phyloP scores from a whole-genome alignment of 2,797 vertebrate species.

The Geotria australis region DNA sequence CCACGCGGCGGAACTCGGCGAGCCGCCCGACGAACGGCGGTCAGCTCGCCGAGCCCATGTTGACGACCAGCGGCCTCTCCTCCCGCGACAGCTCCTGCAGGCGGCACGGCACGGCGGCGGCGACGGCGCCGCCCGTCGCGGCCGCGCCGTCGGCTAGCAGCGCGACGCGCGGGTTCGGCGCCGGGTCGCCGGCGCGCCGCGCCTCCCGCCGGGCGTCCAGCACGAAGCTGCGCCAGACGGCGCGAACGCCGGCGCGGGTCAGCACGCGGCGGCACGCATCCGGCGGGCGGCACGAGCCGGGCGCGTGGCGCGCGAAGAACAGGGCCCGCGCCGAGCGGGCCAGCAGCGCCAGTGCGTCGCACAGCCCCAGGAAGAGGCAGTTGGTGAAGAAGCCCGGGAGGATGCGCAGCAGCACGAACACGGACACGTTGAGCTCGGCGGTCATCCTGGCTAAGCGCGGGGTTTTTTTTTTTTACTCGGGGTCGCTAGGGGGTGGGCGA shows the following conservation, averaged over 20 bases:
- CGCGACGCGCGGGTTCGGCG: slow-evolving; percentile 72
- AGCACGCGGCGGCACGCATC: slow-evolving; percentile 49
- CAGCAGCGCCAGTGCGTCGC: slow-evolving; percentile 70
- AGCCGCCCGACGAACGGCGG: slow-evolving; percentile 76
- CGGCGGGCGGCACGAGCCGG: slow-evolving; percentile 25
- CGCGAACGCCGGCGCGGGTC: slow-evolving; percentile 64
- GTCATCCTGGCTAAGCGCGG: no score
- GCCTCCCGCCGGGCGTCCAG: slow-evolving; percentile 69
- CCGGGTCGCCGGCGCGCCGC: slow-evolving; percentile 65
- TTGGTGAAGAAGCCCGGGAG: slow-evolving; percentile 89
- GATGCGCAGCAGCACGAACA: slow-evolving; percentile 77
- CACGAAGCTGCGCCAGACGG: slow-evolving; percentile 83
- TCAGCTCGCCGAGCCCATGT: slow-evolving; percentile 97
- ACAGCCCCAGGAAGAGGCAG: slow-evolving; percentile 74
- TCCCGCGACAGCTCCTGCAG: slow-evolving; percentile 65
- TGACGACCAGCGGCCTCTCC: slow-evolving; percentile 64
- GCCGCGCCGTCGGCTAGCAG: background rate
- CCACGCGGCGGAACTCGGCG: slow-evolving; percentile 58
- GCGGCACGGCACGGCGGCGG: slow-evolving; percentile 15
- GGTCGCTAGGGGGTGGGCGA: no score
- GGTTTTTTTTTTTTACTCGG: no score
- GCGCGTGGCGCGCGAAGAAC: slow-evolving; percentile 36
- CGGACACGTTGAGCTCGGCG: slow-evolving; percentile 33
- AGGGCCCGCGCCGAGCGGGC: slow-evolving; percentile 29
- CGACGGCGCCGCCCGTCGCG: no score